Conservation (phyloP, 2,888 invertebrate genomes). For the Incurvaria masculella region DNA sequence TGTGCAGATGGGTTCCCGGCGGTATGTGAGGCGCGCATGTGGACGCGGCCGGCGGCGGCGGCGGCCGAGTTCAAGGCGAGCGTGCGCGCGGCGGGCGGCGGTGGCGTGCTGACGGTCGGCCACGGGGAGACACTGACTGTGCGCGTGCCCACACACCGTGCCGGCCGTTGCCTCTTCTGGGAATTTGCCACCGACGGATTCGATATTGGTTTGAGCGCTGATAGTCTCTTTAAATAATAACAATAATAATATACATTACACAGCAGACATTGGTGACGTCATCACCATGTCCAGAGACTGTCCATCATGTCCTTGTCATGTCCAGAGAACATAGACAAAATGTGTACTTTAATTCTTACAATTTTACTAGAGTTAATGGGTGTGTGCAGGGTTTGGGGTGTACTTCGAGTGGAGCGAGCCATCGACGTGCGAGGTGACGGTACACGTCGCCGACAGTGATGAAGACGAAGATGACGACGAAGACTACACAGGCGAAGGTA, state of each 20-base stretch:
- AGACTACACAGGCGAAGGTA: slow-evolving; percentile 57
- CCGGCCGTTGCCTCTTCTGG: slow-evolving; percentile 94
- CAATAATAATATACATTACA: too few relatives aligned
- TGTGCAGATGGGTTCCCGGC: slow-evolving; percentile 35
- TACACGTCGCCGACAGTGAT: slow-evolving; percentile 94
- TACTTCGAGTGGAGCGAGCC: slow-evolving; percentile 98
- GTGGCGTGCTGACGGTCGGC: slow-evolving; percentile 88
- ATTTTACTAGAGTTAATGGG: neutral
- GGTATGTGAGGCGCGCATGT: slow-evolving; percentile 84
- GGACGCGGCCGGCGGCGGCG: slow-evolving; percentile 86
- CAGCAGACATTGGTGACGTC: too few relatives aligned
- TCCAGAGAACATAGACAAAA: too few relatives aligned
- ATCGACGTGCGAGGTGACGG: slow-evolving; percentile 82
- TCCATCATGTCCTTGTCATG: too few relatives aligned
- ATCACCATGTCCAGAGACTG: too few relatives aligned
- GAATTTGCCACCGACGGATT: slow-evolving; percentile 99
- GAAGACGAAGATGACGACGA: slow-evolving; percentile 86
- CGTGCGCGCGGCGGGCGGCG: slow-evolving; percentile 70
- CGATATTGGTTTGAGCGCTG: slow-evolving; percentile 90
- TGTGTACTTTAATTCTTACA: neutral
- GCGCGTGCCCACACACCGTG: slow-evolving; percentile 93
- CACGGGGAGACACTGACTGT: slow-evolving; percentile 98
- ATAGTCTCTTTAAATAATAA: too few relatives aligned
- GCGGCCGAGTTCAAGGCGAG: slow-evolving; percentile 86
- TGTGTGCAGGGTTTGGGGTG: slow-evolving; percentile 76